These are phyloP conservation scores for Eumaeus atala DNA, from an alignment of 1,140 invertebrate genomes.

Conservation along the genomic window DNA sequence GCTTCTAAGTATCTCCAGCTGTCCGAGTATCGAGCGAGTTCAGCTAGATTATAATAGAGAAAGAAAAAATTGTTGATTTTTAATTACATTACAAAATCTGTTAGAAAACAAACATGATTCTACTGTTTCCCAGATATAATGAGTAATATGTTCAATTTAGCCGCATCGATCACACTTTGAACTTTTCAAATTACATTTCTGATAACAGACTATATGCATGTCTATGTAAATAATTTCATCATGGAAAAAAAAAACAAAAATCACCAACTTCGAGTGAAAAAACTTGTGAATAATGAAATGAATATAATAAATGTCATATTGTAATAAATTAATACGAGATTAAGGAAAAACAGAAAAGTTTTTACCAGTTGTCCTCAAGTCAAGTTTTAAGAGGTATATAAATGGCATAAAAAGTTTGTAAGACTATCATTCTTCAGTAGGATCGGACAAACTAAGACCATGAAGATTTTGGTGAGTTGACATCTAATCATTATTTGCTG, in stretches of 20 bases:
- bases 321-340: neutral
- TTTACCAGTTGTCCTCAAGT: neutral
- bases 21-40: no score
- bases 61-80: no score
- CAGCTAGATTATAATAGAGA: no score
- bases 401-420: neutral
- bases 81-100: no score
- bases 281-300: neutral
- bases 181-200: neutral
- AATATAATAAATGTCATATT: neutral
- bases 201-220: neutral
- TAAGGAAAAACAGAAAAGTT: neutral
- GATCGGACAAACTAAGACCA: slow-evolving; percentile 6
- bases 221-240: neutral
- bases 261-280: neutral
- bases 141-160: neutral
- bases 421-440: neutral
- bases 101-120: neutral
- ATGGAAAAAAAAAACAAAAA: neutral
- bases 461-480: slow-evolving; percentile 6
- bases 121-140: neutral
- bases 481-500: neutral
- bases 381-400: neutral
- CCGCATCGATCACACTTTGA: neutral
- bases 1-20: no score